Percentiles rank a stretch among this genome's conserved stretches.
Conservation (phyloP, 2,888 invertebrate species). For the Lithophane leautieri region DNA sequence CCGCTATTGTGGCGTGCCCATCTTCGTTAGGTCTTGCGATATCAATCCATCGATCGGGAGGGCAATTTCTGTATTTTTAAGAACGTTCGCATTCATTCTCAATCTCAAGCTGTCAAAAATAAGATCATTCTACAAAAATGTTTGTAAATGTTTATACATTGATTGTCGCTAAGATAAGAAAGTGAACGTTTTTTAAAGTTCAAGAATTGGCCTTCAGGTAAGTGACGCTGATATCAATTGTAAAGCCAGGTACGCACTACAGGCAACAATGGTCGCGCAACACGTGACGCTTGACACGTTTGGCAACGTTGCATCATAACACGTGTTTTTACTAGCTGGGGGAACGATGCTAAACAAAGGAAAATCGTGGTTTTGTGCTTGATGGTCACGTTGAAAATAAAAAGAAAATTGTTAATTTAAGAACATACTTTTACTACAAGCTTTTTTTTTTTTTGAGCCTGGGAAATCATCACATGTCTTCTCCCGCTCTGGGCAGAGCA, state of each 20-base stretch:
- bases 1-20: too few species aligned
- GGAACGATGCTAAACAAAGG: constrained; percentile 1
- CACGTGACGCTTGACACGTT: constrained; percentile 28
- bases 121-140: too few species aligned
- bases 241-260: background rate
- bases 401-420: background rate
- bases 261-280: constrained; percentile 5
- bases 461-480: too few species aligned
- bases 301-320: constrained; percentile 16
- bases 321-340: background rate
- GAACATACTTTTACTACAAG: background rate
- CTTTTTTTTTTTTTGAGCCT: too few species aligned
- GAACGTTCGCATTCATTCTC: too few species aligned
- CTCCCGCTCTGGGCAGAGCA: too few species aligned
- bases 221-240: background rate
- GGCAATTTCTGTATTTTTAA: too few species aligned
- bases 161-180: background rate
- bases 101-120: too few species aligned
- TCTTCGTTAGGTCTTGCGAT: background rate
- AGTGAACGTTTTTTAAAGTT: background rate
- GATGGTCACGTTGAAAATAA: background rate
- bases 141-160: background rate
- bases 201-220: too few species aligned
- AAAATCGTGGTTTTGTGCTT: background rate
- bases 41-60: background rate